Percentiles rank a stretch among this genome's conserved stretches.
Evolutionary conservation across 2,888 invertebrate species (phyloP).

Genomic region (Thereva unica): DNA sequence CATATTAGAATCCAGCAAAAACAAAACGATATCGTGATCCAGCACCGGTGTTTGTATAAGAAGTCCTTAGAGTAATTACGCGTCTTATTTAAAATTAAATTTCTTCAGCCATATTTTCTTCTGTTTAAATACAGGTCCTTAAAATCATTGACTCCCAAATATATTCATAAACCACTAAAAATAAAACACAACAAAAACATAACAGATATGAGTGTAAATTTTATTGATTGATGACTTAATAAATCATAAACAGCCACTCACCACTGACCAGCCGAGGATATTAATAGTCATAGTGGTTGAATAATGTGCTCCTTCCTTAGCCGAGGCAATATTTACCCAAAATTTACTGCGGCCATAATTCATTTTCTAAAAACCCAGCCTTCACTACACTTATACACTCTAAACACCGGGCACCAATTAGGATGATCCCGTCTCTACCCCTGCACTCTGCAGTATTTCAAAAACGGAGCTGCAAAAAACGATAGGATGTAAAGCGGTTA

Average conservation of each 20-base stretch:
- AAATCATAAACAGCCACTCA: slow-evolving; percentile 21
- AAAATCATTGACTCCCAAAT: too few relatives aligned
- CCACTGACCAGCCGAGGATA: slow-evolving; percentile 17
- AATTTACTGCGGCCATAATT: slow-evolving; percentile 41
- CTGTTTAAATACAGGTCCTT: too few relatives aligned
- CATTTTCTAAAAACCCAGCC: slow-evolving; percentile 30
- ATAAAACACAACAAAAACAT: too few relatives aligned
- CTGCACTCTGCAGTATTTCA: too few relatives aligned
- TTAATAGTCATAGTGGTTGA: slow-evolving; percentile 34
- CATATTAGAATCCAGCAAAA: too few relatives aligned
- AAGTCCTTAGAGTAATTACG: too few relatives aligned
- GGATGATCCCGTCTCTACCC: neutral
- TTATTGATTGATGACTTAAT: slow-evolving; percentile 21
- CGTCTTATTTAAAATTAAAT: too few relatives aligned
- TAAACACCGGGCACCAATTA: slow-evolving; percentile 36
- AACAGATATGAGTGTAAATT: too few relatives aligned
- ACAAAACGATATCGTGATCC: too few relatives aligned
- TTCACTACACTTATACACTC: slow-evolving; percentile 35
- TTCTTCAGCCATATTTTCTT: too few relatives aligned
- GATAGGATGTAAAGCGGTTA: neutral
- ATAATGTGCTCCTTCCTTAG: slow-evolving; percentile 38
- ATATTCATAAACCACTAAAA: too few relatives aligned
- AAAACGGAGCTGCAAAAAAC: slow-evolving; percentile 36
- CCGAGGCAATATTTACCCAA: slow-evolving; percentile 40
- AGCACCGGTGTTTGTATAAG: too few relatives aligned